Conservation (phyloP, 2,797 vertebrate genomes). For the Pipistrellus kuhlii region DNA sequence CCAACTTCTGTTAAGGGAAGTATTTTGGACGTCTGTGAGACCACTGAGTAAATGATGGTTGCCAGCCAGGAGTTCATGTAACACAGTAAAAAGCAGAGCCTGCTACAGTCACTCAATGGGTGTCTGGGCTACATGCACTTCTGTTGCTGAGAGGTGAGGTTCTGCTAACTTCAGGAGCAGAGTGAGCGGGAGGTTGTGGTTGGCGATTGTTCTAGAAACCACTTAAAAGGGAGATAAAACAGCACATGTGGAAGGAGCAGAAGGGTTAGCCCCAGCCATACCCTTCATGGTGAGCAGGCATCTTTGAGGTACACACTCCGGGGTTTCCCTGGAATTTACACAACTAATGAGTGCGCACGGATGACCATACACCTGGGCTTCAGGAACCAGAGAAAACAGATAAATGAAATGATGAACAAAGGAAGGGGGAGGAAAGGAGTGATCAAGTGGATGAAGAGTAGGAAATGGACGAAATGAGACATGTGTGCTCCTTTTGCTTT, state of each 20-base stretch:
- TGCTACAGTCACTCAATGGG: not conserved
- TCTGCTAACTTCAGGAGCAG: not conserved
- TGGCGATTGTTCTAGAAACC: not conserved
- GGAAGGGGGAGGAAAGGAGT: not conserved
- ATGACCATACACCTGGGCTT: not conserved
- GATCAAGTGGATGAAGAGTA: not conserved
- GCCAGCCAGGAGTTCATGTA: no score
- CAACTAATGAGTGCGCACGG: not conserved
- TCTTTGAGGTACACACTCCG: not conserved
- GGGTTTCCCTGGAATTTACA: not conserved
- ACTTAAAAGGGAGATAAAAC: not conserved
- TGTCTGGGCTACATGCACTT: not conserved
- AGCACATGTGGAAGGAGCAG: not conserved
- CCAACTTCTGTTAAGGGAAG: not conserved
- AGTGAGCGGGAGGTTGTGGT: not conserved
- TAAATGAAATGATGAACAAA: not conserved
- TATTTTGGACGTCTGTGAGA: not conserved
- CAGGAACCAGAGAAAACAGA: not conserved
- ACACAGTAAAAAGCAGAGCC: not conserved
- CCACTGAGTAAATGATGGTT: not conserved
- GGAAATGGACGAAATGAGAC: not conserved
- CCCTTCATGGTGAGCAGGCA: fast-evolving
- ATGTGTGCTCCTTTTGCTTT: not conserved
- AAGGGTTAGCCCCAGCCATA: not conserved
- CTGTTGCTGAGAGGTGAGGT: not conserved